Evolutionary conservation across 2,888 invertebrate genomes (phyloP).

Genomic region (Dendrolimus pini): DNA sequence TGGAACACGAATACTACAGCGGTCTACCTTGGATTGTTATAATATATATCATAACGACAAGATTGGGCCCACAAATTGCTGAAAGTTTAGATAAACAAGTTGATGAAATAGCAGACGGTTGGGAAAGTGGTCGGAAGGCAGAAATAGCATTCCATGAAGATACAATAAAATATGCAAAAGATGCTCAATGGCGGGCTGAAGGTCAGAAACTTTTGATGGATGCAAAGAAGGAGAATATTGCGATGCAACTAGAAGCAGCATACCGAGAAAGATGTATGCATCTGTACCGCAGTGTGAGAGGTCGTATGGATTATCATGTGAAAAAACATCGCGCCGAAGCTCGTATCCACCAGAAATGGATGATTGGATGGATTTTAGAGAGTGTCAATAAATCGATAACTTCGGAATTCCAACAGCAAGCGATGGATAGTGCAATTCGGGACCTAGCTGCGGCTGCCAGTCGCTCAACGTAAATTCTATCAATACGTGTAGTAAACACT

Average conservation of each 20-base stretch:
- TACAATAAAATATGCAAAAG: constrained; percentile 78
- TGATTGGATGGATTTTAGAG: constrained; percentile 93
- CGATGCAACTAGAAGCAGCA: constrained; percentile 94
- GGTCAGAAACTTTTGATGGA: constrained; percentile 85
- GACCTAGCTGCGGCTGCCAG: constrained; percentile 85
- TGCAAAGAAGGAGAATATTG: constrained; percentile 93
- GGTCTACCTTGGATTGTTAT: constrained; percentile 83
- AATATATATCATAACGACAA: constrained; percentile 76
- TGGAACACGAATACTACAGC: constrained; percentile 94
- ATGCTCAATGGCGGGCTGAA: constrained; percentile 84
- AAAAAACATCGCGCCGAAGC: constrained; percentile 86
- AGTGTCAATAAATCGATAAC: constrained; percentile 87
- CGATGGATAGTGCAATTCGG: constrained; percentile 88
- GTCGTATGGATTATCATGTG: constrained; percentile 92
- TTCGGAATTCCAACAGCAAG: constrained; percentile 91
- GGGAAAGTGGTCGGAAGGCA: constrained; percentile 69
- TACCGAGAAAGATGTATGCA: constrained; percentile 81
- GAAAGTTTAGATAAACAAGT: constrained; percentile 80
- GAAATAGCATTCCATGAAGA: constrained; percentile 63
- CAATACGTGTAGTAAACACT: background rate
- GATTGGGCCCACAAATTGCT: constrained; percentile 80
- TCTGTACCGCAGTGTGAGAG: constrained; percentile 79
- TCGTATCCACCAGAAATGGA: constrained; percentile 92
- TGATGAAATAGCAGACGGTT: constrained; percentile 73
- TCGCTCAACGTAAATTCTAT: constrained; percentile 5